A percentile compares a stretch with the other conserved stretches of the same genome.
phyloP scores from a whole-genome alignment of 1,140 invertebrate species.

The Diuraphis noxia region DNA sequence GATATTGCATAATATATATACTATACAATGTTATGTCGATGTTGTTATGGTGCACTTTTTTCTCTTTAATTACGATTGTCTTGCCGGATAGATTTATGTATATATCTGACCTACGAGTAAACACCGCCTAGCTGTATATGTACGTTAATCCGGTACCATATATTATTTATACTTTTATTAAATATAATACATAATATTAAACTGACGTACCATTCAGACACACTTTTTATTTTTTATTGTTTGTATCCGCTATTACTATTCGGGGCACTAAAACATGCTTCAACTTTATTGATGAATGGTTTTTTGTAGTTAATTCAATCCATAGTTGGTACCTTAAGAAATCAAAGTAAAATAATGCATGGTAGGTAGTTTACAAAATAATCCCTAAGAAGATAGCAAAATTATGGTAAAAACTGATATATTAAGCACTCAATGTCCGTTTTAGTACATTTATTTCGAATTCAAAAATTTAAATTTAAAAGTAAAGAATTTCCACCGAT shows the following conservation, averaged over 20 bases:
- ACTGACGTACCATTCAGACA: too few species aligned
- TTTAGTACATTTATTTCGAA: not conserved
- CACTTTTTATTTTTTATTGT: not conserved
- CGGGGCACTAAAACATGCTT: not conserved
- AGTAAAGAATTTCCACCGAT: not conserved
- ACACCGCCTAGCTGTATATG: not conserved
- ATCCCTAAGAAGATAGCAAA: not conserved
- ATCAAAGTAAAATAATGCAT: not conserved
- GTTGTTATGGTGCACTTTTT: not conserved
- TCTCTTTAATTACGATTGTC: not conserved
- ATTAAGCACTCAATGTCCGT: not conserved
- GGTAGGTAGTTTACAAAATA: not conserved
- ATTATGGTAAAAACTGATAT: not conserved
- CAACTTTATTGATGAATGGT: not conserved
- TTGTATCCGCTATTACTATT: not conserved
- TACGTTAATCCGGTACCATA: not conserved
- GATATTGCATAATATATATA: not conserved
- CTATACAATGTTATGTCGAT: not conserved
- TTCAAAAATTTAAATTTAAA: not conserved
- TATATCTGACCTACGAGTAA: not conserved
- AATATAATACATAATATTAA: too few species aligned
- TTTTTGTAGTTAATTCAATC: not conserved
- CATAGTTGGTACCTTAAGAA: not conserved
- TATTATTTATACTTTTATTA: not conserved
- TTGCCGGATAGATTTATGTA: not conserved